A percentile compares a stretch with the other conserved stretches of the same genome.
phyloP scores from a whole-genome alignment of 2,888 invertebrate species.

The Trisateles emortualis region DNA sequence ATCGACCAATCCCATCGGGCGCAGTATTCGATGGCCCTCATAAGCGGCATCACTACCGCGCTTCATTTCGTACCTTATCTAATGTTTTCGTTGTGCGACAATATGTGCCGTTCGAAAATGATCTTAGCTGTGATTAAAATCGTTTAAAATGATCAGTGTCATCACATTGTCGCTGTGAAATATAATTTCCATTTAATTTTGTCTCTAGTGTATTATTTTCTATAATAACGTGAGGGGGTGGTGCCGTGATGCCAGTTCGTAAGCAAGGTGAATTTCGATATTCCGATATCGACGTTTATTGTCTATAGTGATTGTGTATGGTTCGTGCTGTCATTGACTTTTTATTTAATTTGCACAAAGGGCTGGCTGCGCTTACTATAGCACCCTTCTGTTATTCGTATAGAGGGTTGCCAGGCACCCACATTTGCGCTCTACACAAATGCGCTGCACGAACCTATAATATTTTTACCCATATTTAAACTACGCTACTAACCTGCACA shows the following conservation, averaged over 20 bases:
- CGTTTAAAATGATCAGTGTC: conserved; percentile 72
- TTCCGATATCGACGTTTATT: conserved; percentile 43
- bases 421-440: conserved; percentile 24
- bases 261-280: conserved; percentile 89
- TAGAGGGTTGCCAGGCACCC: conserved; percentile 61
- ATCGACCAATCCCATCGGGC: conserved; percentile 88
- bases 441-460: conserved; percentile 17
- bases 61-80: conserved; percentile 69
- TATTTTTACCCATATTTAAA: conserved; percentile 27
- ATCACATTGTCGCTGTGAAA: conserved; percentile 65
- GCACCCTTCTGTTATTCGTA: conserved; percentile 65
- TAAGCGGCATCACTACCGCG: conserved; percentile 75
- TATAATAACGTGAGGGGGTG: conserved; percentile 82
- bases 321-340: conserved; percentile 42
- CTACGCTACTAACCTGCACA: conserved; percentile 17
- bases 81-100: conserved; percentile 81
- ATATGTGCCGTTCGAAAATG: conserved; percentile 72
- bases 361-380: conserved; percentile 53
- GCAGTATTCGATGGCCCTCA: conserved; percentile 81
- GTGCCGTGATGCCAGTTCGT: conserved; percentile 90
- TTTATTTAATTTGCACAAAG: conserved; percentile 53
- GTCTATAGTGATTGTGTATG: conserved; percentile 31
- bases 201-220: conserved; percentile 69
- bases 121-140: conserved; percentile 71
- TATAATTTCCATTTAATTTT: conserved; percentile 73